Percentiles rank a stretch among this genome's conserved stretches.
phyloP scores from a whole-genome alignment of 2,113 vertebrate genomes.

The Ciconia maguari region DNA sequence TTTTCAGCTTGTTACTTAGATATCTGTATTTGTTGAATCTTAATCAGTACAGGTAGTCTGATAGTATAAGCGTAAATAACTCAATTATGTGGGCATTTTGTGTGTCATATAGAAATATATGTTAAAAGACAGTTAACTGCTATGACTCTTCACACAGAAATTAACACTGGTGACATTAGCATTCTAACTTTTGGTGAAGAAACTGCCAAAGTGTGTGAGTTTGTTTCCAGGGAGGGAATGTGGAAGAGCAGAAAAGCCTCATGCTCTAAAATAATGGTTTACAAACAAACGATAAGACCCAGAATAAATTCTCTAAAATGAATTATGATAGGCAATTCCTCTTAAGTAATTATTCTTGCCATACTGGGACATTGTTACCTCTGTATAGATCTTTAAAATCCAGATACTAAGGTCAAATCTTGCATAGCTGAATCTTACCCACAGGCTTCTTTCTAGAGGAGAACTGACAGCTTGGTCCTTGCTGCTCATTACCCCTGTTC shows the following conservation, averaged over 20 bases:
- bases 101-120: not conserved
- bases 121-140: not conserved
- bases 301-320: not conserved
- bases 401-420: not conserved
- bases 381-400: not conserved
- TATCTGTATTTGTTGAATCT: not conserved
- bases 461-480: not conserved
- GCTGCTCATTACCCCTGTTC: not conserved
- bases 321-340: not conserved
- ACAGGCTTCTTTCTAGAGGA: not conserved
- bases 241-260: not conserved
- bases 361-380: not conserved
- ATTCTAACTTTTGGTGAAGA: not conserved
- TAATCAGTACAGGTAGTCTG: not conserved
- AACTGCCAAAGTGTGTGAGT: not conserved
- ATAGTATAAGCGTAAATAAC: not conserved
- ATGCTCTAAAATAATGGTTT: not conserved
- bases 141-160: not conserved
- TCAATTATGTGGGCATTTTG: not conserved
- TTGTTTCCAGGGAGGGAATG: not conserved
- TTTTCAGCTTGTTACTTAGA: not conserved
- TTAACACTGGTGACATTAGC: not conserved
- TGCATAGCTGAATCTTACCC: not conserved
- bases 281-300: not conserved
- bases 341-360: not conserved